Evolutionary conservation across 1,140 invertebrate genomes (phyloP).

Genomic region (Heliconius melpomene): DNA sequence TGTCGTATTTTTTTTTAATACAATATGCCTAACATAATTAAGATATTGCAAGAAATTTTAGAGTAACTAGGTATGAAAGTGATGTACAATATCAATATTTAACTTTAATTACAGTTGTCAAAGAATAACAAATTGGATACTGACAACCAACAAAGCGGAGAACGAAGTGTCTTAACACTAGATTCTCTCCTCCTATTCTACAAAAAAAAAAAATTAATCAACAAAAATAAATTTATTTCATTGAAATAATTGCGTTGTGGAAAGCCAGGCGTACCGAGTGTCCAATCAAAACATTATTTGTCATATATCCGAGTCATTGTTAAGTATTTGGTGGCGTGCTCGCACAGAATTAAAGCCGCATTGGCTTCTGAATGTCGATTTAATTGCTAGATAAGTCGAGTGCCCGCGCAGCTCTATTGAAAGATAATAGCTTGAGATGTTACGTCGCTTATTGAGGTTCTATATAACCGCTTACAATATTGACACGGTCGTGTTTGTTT

Average conservation of each 20-base stretch:
- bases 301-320: constrained; percentile 77
- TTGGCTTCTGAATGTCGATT: constrained; percentile 79
- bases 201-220: neutral
- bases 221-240: neutral
- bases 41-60: no score
- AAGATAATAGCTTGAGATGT: constrained; percentile 75
- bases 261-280: constrained; percentile 16
- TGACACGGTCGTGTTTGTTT: constrained; percentile 23
- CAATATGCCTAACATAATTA: no score
- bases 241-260: constrained; percentile 5
- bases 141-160: no score
- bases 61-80: no score
- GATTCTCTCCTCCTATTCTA: no score
- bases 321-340: constrained; percentile 67
- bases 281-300: constrained; percentile 78
- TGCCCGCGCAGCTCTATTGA: constrained; percentile 68
- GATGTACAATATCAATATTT: no score
- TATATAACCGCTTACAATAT: constrained; percentile 35
- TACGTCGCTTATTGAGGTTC: constrained; percentile 68
- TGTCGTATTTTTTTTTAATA: no score
- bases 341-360: constrained; percentile 69
- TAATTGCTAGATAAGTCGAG: constrained; percentile 77
- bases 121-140: no score
- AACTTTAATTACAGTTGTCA: no score
- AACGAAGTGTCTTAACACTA: no score